Evolutionary conservation across 2,113 vertebrate species (phyloP).

Genomic region (Ailuropoda melanoleuca): DNA sequence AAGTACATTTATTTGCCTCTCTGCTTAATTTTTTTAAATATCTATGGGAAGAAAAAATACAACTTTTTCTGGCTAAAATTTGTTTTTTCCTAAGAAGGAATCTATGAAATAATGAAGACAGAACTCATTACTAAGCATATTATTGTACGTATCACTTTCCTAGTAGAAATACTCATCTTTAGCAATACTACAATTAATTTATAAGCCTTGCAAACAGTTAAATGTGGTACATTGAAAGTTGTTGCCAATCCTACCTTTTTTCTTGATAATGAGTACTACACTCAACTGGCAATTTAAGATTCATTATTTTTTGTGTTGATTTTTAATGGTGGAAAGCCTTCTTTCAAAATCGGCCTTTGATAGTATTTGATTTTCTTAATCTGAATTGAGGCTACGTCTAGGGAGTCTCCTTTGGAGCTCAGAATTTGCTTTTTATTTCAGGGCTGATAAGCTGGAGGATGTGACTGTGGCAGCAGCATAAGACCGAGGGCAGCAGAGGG

Average conservation of each 20-base stretch:
- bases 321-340: slow-evolving; percentile 31
- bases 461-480: background rate
- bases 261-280: slow-evolving; percentile 20
- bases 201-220: slow-evolving; percentile 13
- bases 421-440: slow-evolving; percentile 52
- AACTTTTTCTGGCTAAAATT: background rate
- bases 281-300: slow-evolving; percentile 46
- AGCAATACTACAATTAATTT: slow-evolving; percentile 8
- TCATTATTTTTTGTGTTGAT: background rate
- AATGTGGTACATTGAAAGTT: background rate
- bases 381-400: slow-evolving; percentile 56
- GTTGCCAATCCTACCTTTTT: background rate
- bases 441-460: background rate
- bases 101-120: slow-evolving; percentile 15
- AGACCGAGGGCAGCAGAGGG: slow-evolving; percentile 73
- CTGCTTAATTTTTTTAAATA: slow-evolving; percentile 35
- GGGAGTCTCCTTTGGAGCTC: background rate
- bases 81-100: background rate
- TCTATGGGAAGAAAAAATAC: background rate
- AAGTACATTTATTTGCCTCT: background rate
- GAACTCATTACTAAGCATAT: background rate
- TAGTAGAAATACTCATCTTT: background rate
- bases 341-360: slow-evolving; percentile 31
- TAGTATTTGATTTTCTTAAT: slow-evolving; percentile 62
- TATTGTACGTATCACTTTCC: background rate